Conservation (phyloP, 2,113 vertebrate genomes). For the Phoxinus phoxinus region DNA sequence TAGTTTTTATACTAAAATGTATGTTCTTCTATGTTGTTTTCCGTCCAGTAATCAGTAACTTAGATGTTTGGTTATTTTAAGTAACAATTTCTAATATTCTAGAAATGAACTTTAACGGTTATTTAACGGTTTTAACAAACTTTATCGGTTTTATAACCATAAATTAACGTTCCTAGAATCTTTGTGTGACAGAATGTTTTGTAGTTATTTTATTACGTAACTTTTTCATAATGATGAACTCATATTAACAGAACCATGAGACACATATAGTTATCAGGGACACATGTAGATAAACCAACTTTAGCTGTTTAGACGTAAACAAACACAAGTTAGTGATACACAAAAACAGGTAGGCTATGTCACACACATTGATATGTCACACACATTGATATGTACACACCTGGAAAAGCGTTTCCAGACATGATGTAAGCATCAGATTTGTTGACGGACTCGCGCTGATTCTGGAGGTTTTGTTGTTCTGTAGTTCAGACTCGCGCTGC, state of each 20-base stretch:
- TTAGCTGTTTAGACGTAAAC: background rate
- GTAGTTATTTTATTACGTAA: background rate
- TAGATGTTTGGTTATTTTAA: background rate
- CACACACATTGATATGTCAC: background rate
- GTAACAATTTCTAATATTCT: background rate
- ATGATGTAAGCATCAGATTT: background rate
- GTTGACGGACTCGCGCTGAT: background rate
- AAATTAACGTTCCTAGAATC: too few relatives aligned
- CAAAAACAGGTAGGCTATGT: background rate
- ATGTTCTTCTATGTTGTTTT: background rate
- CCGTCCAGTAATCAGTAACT: background rate
- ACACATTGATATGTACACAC: background rate
- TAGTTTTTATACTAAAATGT: background rate
- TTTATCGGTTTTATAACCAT: too few relatives aligned
- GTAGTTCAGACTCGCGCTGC: background rate
- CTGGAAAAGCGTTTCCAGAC: background rate
- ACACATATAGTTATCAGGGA: background rate
- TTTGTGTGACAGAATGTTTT: too few relatives aligned
- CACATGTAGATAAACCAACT: background rate
- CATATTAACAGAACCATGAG: background rate
- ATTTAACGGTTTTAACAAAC: background rate
- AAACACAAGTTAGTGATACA: background rate
- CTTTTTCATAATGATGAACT: background rate
- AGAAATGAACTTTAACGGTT: background rate
- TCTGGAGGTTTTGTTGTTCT: background rate